These are phyloP conservation scores for Agonopterix alstromeriana DNA, from an alignment of 2,888 invertebrate species.

Conservation along the genomic window DNA sequence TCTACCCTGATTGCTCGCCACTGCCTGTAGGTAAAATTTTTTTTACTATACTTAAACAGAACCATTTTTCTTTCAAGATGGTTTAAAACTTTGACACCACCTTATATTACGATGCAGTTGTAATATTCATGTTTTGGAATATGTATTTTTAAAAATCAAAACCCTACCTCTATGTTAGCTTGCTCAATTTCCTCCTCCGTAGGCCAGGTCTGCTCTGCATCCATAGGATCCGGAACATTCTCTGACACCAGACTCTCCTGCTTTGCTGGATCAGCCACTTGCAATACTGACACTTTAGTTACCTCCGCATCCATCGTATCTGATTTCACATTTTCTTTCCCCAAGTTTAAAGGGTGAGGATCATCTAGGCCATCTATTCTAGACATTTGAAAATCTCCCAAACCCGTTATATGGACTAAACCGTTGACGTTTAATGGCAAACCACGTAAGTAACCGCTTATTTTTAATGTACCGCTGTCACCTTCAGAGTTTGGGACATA, in stretches of 20 bases:
- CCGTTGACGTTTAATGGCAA: conserved; percentile 90
- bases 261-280: conserved; percentile 78
- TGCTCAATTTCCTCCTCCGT: conserved; percentile 92
- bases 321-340: conserved; percentile 62
- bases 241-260: conserved; percentile 88
- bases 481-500: conserved; percentile 71
- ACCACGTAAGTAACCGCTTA: conserved; percentile 93
- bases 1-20: no score
- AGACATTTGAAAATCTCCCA: conserved; percentile 95
- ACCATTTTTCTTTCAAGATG: no score
- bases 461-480: conserved; percentile 81
- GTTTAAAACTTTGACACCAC: no score
- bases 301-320: conserved; percentile 59
- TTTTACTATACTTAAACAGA: no score
- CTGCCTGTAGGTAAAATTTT: no score
- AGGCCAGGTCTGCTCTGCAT: conserved; percentile 98
- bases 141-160: neutral
- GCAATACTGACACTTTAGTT: conserved; percentile 64
- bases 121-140: no score
- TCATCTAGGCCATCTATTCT: conserved; percentile 84
- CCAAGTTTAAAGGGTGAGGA: conserved; percentile 79
- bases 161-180: conserved; percentile 75
- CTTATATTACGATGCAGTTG: no score
- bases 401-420: conserved; percentile 92
- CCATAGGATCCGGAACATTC: conserved; percentile 92